phyloP scores from a whole-genome alignment of 2,797 vertebrate species.

The Dendrocincla fuliginosa region DNA sequence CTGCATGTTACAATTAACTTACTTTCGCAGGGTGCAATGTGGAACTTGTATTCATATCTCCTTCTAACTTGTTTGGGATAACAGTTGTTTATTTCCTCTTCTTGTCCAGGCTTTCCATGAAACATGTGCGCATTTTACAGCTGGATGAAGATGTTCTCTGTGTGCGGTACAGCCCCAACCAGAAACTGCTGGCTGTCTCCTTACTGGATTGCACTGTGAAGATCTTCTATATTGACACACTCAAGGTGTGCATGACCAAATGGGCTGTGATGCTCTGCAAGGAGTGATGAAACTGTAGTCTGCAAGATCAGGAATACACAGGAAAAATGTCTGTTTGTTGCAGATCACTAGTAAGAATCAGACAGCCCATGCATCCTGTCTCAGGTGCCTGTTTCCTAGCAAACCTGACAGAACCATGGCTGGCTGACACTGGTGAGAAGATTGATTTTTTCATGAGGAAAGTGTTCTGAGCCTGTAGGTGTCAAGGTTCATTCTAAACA shows the following conservation, averaged over 20 bases:
- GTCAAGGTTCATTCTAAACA: not conserved
- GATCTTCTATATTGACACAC: slow-evolving; percentile 91
- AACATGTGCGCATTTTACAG: slow-evolving; percentile 87
- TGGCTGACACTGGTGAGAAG: not conserved
- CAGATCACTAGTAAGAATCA: not conserved
- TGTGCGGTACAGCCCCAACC: slow-evolving; percentile 88
- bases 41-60: not conserved
- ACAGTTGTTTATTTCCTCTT: not conserved
- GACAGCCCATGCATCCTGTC: not conserved
- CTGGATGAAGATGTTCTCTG: slow-evolving; percentile 94
- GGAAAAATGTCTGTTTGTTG: not conserved
- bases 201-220: slow-evolving; percentile 95
- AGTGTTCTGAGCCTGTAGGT: not conserved
- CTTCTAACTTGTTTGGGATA: not conserved
- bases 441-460: not conserved
- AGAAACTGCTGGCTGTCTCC: slow-evolving; percentile 89
- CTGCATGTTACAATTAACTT: not conserved
- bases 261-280: not conserved
- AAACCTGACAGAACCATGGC: not conserved
- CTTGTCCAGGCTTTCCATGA: slow-evolving; percentile 82
- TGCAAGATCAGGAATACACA: not conserved
- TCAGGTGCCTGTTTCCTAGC: not conserved
- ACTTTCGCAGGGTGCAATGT: not conserved
- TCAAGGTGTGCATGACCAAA: slow-evolving; percentile 88
- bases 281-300: not conserved